Percentiles rank a stretch among this genome's conserved stretches.
Conservation (phyloP, 2,888 invertebrate genomes). For the Thereva nobilitata region DNA sequence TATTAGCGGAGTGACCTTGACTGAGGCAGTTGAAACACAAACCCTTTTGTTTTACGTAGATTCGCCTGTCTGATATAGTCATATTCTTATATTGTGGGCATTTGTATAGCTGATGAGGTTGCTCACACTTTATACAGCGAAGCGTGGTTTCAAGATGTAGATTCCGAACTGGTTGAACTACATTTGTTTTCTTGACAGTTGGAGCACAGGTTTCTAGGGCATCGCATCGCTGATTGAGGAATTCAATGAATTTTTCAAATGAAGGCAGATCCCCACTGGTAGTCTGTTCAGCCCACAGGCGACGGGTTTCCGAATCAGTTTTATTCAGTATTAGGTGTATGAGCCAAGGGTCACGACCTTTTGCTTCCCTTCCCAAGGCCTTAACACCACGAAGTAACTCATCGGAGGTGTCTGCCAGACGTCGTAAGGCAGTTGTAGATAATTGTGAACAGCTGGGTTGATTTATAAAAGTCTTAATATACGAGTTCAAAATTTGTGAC, state of each 20-base stretch:
- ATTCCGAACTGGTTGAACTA: background rate
- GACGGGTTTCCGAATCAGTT: constrained; percentile 2
- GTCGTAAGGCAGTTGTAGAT: background rate
- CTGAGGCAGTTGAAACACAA: constrained; percentile 24
- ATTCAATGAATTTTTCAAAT: background rate
- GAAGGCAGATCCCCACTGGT: background rate
- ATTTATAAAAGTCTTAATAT: background rate
- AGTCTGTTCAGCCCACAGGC: constrained; percentile 2
- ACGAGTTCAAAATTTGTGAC: background rate
- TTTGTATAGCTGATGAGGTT: background rate
- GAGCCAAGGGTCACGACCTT: background rate
- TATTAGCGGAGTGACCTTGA: constrained; percentile 1
- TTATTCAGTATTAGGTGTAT: background rate
- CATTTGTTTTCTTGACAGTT: background rate
- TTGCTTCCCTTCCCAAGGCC: background rate
- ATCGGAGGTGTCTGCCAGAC: constrained; percentile 4
- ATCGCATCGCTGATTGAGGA: constrained; percentile 8
- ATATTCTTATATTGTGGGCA: constrained; percentile 10
- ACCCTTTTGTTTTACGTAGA: background rate
- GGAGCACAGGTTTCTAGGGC: constrained; percentile 9
- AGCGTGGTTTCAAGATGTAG: background rate
- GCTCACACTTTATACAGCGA: background rate
- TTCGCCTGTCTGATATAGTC: background rate
- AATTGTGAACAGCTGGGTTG: background rate
- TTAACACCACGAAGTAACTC: background rate